phyloP scores from a whole-genome alignment of 2,888 invertebrate genomes.

The Catocala nupta region DNA sequence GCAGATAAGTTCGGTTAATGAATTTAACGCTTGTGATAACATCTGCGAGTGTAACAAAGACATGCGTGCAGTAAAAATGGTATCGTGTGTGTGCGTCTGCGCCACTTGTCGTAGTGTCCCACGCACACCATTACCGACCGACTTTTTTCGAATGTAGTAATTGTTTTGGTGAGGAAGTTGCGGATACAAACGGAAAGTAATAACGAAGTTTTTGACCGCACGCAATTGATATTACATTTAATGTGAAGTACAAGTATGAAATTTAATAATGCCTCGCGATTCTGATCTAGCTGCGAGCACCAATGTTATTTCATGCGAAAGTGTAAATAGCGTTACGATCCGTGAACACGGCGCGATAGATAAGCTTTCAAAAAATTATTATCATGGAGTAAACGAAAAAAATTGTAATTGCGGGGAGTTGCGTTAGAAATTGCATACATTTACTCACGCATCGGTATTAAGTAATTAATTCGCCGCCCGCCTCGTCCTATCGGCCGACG shows the following conservation, averaged over 20 bases:
- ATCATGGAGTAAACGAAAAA: slow-evolving; percentile 76
- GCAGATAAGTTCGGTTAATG: slow-evolving; percentile 57
- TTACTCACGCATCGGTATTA: slow-evolving; percentile 84
- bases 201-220: slow-evolving; percentile 68
- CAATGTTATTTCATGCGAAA: slow-evolving; percentile 69
- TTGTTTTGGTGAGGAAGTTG: slow-evolving; percentile 79
- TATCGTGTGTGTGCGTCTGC: slow-evolving; percentile 51
- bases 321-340: slow-evolving; percentile 76
- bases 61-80: slow-evolving; percentile 62
- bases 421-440: slow-evolving; percentile 81
- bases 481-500: slow-evolving; percentile 74
- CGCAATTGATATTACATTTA: slow-evolving; percentile 59
- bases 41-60: slow-evolving; percentile 68
- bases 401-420: slow-evolving; percentile 73
- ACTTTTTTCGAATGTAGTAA: slow-evolving; percentile 68
- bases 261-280: slow-evolving; percentile 52
- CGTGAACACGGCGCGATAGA: slow-evolving; percentile 78
- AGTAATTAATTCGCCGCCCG: slow-evolving; percentile 80
- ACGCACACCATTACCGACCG: slow-evolving; percentile 62
- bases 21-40: slow-evolving; percentile 63
- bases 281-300: slow-evolving; percentile 55
- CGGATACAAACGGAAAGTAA: slow-evolving; percentile 73
- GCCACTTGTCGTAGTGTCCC: slow-evolving; percentile 64
- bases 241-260: slow-evolving; percentile 34
- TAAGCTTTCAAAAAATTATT: slow-evolving; percentile 82